phyloP scores from a whole-genome alignment of 2,113 vertebrate species.

The Urocitellus parryii region DNA sequence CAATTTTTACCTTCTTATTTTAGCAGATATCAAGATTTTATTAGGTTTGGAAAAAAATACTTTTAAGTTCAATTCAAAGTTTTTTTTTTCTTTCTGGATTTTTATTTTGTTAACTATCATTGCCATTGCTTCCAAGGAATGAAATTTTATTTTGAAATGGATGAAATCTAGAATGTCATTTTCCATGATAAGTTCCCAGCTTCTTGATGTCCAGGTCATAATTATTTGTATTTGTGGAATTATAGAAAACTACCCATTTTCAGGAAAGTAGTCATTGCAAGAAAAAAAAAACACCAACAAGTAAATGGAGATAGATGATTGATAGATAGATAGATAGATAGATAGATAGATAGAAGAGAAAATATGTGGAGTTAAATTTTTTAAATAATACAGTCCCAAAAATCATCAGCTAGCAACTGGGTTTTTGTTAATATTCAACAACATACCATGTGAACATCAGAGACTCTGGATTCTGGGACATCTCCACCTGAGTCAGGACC shows the following conservation, averaged over 20 bases:
- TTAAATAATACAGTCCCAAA: background rate
- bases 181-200: background rate
- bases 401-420: background rate
- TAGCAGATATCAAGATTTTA: background rate
- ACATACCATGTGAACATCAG: fast-evolving
- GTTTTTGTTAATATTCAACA: no score
- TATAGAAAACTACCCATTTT: background rate
- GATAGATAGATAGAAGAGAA: background rate
- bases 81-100: background rate
- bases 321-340: no score
- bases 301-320: no score
- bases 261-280: background rate
- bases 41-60: background rate
- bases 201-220: background rate
- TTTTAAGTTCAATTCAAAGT: background rate
- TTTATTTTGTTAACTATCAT: background rate
- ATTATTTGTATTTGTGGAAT: background rate
- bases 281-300: no score
- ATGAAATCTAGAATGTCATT: background rate
- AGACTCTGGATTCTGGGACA: background rate
- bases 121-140: background rate
- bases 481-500: fast-evolving
- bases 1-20: background rate
- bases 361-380: background rate
- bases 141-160: conserved; percentile 22